Conservation (phyloP, 1,140 invertebrate genomes). For the Neodiprion virginianus region DNA sequence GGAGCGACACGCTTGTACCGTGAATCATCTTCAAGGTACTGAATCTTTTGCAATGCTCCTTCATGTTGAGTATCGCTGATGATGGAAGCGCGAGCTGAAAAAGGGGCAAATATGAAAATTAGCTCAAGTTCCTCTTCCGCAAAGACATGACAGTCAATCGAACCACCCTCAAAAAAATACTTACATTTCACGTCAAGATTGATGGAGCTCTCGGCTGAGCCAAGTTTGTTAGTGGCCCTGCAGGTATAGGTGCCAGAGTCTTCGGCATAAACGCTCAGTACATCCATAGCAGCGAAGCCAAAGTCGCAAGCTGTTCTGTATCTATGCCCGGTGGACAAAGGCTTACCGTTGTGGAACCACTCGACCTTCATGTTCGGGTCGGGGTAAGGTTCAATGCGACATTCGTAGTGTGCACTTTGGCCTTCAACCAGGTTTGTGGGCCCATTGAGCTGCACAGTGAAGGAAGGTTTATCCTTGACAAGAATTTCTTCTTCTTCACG, state of each 20-base stretch:
- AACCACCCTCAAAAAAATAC: conserved; percentile 47
- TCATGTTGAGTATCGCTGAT: conserved; percentile 95
- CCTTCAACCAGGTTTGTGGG: conserved; percentile 82
- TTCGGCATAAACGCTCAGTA: conserved; percentile 91
- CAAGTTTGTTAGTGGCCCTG: conserved; percentile 86
- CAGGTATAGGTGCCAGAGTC: conserved; percentile 94
- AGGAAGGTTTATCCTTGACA: conserved; percentile 83
- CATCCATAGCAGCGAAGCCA: conserved; percentile 93
- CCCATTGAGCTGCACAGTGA: conserved; percentile 86
- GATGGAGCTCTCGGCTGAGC: conserved; percentile 81
- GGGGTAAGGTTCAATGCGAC: conserved; percentile 93
- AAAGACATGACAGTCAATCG: conserved; percentile 16
- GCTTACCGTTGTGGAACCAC: conserved; percentile 94
- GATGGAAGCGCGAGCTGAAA: conserved; percentile 81
- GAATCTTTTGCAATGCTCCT: conserved; percentile 89
- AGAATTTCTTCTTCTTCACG: conserved; percentile 82
- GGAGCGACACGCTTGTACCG: conserved; percentile 73
- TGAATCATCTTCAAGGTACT: conserved; percentile 88
- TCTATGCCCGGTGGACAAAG: conserved; percentile 88
- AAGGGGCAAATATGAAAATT: conserved; percentile 28
- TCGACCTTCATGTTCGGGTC: conserved; percentile 92
- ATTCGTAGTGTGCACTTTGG: conserved; percentile 95
- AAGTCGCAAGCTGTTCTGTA: conserved; percentile 94
- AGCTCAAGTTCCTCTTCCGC: background rate
- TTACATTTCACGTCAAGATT: conserved; percentile 83